phyloP scores from a whole-genome alignment of 2,797 vertebrate genomes.

The Muraenolepis orangiensis region DNA sequence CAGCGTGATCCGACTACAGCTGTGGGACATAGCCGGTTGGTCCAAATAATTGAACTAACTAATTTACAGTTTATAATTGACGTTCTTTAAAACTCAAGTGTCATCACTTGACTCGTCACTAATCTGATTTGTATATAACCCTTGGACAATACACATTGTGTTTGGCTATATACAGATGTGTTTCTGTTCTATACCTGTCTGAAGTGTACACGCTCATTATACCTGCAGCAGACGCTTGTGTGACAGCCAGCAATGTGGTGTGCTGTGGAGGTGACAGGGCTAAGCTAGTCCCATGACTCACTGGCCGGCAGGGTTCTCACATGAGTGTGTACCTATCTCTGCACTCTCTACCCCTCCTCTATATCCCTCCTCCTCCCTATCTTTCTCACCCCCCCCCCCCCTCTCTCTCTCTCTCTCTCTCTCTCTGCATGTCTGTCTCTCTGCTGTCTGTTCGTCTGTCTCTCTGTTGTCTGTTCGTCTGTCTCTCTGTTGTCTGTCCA shows the following conservation, averaged over 20 bases:
- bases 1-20: slow-evolving; percentile 75
- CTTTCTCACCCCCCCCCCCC: neutral
- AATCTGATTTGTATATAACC: too few relatives aligned
- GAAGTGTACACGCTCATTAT: neutral
- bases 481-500: neutral
- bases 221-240: neutral
- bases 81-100: too few relatives aligned
- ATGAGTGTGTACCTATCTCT: neutral
- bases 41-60: neutral
- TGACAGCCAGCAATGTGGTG: neutral
- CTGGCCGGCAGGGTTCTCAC: neutral
- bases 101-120: too few relatives aligned
- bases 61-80: too few relatives aligned
- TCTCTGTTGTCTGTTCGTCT: too few relatives aligned
- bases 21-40: slow-evolving; percentile 81
- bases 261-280: neutral
- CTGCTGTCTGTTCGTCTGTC: too few relatives aligned
- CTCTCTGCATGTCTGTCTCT: neutral
- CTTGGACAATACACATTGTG: too few relatives aligned
- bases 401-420: too few relatives aligned
- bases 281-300: neutral
- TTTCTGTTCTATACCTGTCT: neutral
- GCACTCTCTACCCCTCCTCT: too few relatives aligned
- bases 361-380: too few relatives aligned
- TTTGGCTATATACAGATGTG: too few relatives aligned